Conservation (phyloP, 2,797 vertebrate species). For the Pelochelys cantorii region DNA sequence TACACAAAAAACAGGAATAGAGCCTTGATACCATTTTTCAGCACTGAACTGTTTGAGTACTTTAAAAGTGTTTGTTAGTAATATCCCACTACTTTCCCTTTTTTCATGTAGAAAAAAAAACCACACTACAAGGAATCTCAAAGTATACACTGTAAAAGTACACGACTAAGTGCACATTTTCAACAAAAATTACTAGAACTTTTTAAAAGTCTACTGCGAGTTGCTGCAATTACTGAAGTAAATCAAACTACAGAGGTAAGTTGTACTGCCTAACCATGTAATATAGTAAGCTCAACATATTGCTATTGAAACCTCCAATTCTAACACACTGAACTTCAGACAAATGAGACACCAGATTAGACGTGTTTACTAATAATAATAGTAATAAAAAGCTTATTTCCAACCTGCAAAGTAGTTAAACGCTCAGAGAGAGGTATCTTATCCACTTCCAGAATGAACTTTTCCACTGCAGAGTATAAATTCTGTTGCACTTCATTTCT, state of each 20-base stretch:
- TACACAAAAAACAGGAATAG: neutral
- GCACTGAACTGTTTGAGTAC: neutral
- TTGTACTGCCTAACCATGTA: neutral
- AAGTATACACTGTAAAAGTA: neutral
- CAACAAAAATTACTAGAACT: neutral
- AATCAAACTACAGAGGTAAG: neutral
- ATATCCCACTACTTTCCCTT: neutral
- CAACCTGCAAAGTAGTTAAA: constrained; percentile 77
- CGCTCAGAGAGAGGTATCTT: constrained; percentile 73
- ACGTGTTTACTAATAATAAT: neutral
- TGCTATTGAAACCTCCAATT: rapidly evolving
- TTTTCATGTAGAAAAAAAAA: neutral
- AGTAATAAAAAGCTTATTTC: neutral
- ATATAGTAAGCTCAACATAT: neutral
- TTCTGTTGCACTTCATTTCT: constrained; percentile 78
- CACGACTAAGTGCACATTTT: neutral
- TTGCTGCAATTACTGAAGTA: neutral
- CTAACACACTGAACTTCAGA: neutral
- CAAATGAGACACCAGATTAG: neutral
- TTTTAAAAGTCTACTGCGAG: neutral
- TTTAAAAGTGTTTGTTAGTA: neutral
- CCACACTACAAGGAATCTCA: neutral
- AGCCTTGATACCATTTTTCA: neutral
- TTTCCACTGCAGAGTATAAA: constrained; percentile 69
- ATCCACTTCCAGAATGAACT: constrained; percentile 81